Conservation (phyloP, 53 echinoderm and acorn worm genomes). For the Henricia sp. region DNA sequence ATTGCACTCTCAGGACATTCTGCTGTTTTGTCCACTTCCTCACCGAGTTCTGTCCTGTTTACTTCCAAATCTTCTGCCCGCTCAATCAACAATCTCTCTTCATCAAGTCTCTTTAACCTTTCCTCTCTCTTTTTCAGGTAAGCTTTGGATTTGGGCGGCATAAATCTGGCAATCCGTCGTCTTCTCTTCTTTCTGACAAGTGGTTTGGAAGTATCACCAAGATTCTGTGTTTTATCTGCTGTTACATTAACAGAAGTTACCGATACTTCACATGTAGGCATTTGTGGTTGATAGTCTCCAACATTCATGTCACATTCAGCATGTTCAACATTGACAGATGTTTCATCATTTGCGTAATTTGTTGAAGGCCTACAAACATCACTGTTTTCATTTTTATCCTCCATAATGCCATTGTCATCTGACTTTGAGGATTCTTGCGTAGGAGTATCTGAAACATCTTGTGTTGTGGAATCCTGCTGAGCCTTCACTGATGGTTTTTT, state of each 20-base stretch:
- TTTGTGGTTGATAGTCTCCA: background rate
- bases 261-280: background rate
- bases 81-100: slow-evolving; percentile 7
- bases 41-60: background rate
- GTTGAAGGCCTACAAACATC: background rate
- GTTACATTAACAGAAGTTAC: background rate
- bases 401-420: background rate
- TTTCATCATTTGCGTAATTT: background rate
- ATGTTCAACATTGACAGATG: background rate
- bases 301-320: background rate
- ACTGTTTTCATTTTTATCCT: background rate
- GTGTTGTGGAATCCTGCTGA: background rate
- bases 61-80: background rate
- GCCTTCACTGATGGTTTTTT: background rate
- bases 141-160: slow-evolving; percentile 42
- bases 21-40: background rate
- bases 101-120: background rate
- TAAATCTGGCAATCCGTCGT: slow-evolving; percentile 27
- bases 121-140: slow-evolving; percentile 35
- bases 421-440: too few species aligned
- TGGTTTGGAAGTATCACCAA: slow-evolving; percentile 2
- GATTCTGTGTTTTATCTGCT: background rate
- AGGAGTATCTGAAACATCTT: too few species aligned
- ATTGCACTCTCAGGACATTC: background rate
- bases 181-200: slow-evolving; percentile 8